Percentiles rank a stretch among this genome's conserved stretches.
phyloP scores from a whole-genome alignment of 1,140 invertebrate genomes.

The Parapsyche elsis region DNA sequence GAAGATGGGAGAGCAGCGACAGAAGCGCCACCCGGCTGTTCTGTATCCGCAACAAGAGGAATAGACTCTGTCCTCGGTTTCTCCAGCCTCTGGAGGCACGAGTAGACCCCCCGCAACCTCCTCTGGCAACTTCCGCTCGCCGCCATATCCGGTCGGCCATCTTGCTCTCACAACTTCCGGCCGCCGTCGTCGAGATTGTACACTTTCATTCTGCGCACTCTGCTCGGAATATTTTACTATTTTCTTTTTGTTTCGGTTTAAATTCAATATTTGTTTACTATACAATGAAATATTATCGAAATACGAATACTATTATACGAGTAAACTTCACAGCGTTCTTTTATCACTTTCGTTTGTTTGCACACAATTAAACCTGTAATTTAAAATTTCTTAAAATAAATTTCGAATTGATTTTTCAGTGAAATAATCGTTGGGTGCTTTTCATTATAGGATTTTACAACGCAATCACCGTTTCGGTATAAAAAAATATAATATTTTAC shows the following conservation, averaged over 20 bases:
- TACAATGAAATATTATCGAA: too few relatives aligned
- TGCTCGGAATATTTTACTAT: neutral
- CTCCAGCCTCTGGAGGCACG: neutral
- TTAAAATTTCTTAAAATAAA: too few relatives aligned
- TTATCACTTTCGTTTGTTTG: too few relatives aligned
- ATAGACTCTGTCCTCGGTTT: constrained; percentile 34
- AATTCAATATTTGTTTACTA: too few relatives aligned
- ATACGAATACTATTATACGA: too few relatives aligned
- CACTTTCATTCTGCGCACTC: constrained; percentile 1
- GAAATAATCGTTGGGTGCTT: too few relatives aligned
- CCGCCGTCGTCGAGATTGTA: neutral
- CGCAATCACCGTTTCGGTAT: too few relatives aligned
- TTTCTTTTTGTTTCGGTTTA: neutral
- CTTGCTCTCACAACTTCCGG: constrained; percentile 28
- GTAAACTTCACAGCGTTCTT: too few relatives aligned
- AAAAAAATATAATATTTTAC: too few relatives aligned
- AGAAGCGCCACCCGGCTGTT: constrained; percentile 25
- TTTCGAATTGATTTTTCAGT: too few relatives aligned
- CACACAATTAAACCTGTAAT: too few relatives aligned
- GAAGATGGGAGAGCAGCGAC: constrained; percentile 31
- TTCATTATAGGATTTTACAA: too few relatives aligned
- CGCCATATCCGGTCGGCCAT: constrained; percentile 27
- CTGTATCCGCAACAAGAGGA: constrained; percentile 50
- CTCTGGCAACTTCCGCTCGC: neutral
- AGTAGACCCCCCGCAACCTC: neutral